Evolutionary conservation across 2,888 invertebrate species (phyloP), one percentile per base, ranked within the genome.

Genomic region (Melipona bicolor): DNA sequence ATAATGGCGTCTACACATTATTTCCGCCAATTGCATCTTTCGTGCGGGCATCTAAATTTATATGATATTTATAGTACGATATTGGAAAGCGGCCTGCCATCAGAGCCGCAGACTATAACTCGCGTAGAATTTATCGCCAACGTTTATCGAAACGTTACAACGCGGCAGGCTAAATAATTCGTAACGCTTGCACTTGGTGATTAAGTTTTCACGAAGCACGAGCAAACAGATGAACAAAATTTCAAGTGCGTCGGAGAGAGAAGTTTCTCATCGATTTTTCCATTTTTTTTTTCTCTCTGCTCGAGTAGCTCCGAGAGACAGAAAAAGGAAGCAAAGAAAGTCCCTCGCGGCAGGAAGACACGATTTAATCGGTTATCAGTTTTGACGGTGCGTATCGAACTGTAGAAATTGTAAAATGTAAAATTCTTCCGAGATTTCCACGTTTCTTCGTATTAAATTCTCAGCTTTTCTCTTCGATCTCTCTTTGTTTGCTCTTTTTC

Each of bases 1-100:
- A 77, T 80, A 78, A 69, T 78, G 54, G 19, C 17, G 19, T 56
- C 6, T 9, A n/a, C 69, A 24, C 54, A 56, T 78, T 65, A 78
- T 71, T 56, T 71, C 50, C 79, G 56, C 9, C 54, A 61, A 78
- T 80, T 56, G 56, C 56, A 56, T 32, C 64, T 56, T 17, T 24
- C 62, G 19, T 5, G 56, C 4, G 21, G 32, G 68, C 4, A 50
- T 80, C 70, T 64, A 70, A 70, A 78, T 77, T 77, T 54, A 59
- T 52, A 21, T 21, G 80, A 52, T 52, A 70, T 52, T 70, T 71
- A 59, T 65, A 79, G 70, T 36, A 36, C 27, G 49, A 69, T 27
- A 70, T 59, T 32, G 69, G 54, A 59, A 32, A 43, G 56, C 49
- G 9, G 64, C 54, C 78, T 77, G 24, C 24, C 24, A 71, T 64